These are phyloP conservation scores for Luperina testacea DNA, from an alignment of 2,888 invertebrate genomes.

Conservation along the genomic window DNA sequence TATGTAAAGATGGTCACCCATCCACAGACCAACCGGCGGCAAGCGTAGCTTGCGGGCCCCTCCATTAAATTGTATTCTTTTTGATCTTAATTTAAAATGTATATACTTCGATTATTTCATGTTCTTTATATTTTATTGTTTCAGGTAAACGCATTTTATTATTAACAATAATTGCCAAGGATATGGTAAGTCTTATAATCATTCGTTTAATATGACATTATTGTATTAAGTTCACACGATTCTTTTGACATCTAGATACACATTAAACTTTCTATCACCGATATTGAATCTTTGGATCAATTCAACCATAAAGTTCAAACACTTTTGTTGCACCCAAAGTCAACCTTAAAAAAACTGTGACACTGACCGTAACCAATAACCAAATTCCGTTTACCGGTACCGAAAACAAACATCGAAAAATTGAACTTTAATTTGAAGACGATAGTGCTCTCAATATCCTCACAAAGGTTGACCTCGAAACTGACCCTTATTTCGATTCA, in stretches of 20 bases:
- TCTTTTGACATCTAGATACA: constrained; percentile 23
- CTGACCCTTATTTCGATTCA: constrained; percentile 62
- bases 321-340: constrained; percentile 70
- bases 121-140: constrained; percentile 41
- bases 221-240: constrained; percentile 13
- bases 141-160: constrained; percentile 58
- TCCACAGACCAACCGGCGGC: no score
- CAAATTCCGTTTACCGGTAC: constrained; percentile 49
- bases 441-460: constrained; percentile 19
- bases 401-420: constrained; percentile 6
- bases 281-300: constrained; percentile 68
- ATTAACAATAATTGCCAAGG: neutral
- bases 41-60: no score
- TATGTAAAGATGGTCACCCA: no score
- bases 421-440: constrained; percentile 14
- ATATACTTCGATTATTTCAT: neutral
- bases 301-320: constrained; percentile 83
- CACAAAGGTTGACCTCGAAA: constrained; percentile 34
- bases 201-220: neutral
- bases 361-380: constrained; percentile 69
- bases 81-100: neutral
- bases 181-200: constrained; percentile 43
- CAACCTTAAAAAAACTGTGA: constrained; percentile 79
- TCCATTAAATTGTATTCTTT: neutral
- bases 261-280: constrained; percentile 54